Percentiles rank a stretch among this genome's conserved stretches.
Evolutionary conservation across 1,140 invertebrate species (phyloP).

Genomic region (Sminthurinus signatus): DNA sequence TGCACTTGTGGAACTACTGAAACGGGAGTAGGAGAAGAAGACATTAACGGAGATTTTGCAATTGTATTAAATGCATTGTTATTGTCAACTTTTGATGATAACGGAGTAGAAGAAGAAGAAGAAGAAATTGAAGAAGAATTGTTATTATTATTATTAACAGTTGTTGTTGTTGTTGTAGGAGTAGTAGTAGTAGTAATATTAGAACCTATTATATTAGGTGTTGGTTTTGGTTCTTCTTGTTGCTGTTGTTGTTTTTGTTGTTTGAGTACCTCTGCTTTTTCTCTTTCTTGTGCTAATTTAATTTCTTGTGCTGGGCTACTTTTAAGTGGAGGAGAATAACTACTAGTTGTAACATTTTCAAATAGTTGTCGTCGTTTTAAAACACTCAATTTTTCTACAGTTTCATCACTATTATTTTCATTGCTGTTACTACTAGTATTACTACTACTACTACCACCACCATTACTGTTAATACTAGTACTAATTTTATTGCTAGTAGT

Average conservation of each 20-base stretch:
- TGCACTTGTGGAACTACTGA: too few species aligned
- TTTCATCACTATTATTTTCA: conserved; percentile 4
- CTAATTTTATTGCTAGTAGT: background rate
- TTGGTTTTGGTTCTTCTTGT: background rate
- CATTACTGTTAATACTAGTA: background rate
- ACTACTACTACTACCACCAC: background rate
- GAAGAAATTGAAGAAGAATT: too few species aligned
- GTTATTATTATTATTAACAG: too few species aligned
- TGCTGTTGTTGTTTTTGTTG: background rate
- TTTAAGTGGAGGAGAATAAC: background rate
- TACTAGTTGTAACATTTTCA: conserved; percentile 23
- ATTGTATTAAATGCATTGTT: background rate
- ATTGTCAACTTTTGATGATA: background rate
- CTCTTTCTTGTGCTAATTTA: conserved; percentile 20
- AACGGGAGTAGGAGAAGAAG: background rate
- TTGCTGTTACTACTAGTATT: background rate
- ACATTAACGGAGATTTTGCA: background rate
- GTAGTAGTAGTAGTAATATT: too few species aligned
- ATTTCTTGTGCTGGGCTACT: conserved; percentile 37
- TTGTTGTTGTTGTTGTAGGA: too few species aligned
- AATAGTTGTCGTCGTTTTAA: conserved; percentile 34
- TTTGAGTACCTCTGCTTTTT: too few species aligned
- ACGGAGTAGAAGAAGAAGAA: too few species aligned
- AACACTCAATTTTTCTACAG: conserved; percentile 32
- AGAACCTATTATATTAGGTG: too few species aligned